phyloP scores from a whole-genome alignment of 2,113 vertebrate species.

The Dendropsophus ebraccatus region DNA sequence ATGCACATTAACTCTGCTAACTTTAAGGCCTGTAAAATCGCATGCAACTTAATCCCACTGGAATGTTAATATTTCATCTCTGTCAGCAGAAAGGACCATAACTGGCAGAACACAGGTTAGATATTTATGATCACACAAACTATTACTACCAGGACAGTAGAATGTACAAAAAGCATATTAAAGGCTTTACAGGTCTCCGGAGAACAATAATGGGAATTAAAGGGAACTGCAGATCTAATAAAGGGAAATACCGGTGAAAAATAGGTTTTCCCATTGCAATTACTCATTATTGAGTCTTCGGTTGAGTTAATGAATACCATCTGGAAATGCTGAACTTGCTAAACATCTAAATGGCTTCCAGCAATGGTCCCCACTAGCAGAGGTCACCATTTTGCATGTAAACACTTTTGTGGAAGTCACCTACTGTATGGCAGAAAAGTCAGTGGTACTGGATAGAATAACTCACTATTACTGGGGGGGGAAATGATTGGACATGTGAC shows the following conservation, averaged over 20 bases:
- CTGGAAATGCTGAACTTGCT: background rate
- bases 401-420: background rate
- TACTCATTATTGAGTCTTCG: background rate
- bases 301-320: background rate
- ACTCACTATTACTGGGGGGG: background rate
- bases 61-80: conserved; percentile 47
- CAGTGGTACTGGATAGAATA: background rate
- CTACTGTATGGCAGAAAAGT: background rate
- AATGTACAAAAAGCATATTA: background rate
- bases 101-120: background rate
- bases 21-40: conserved; percentile 47
- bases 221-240: background rate
- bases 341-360: background rate
- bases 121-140: conserved; percentile 25
- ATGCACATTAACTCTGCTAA: conserved; percentile 56
- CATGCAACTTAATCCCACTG: conserved; percentile 42
- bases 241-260: background rate
- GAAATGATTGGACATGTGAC: background rate
- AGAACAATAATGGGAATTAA: background rate
- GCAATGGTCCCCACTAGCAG: background rate
- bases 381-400: background rate
- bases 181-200: background rate
- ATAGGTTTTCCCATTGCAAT: background rate
- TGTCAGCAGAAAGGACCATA: conserved; percentile 16
- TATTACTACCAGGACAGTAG: conserved; percentile 13